A percentile compares a stretch with the other conserved stretches of the same genome.
Evolutionary conservation across 1,140 invertebrate species (phyloP).

Genomic region (Rhopalosiphum maidis): DNA sequence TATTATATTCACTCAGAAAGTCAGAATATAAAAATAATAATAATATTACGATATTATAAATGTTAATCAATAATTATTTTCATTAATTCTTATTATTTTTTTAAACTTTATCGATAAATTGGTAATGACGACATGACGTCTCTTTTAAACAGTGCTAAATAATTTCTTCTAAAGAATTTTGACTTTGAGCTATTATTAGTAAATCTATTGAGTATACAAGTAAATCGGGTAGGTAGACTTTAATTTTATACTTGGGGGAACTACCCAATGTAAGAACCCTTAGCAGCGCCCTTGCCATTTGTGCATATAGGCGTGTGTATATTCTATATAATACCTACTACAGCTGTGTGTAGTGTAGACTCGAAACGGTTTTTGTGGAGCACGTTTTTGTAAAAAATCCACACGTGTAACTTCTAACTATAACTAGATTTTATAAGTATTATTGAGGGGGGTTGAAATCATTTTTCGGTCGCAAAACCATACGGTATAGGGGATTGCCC

Average conservation of each 20-base stretch:
- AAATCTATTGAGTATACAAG: not conserved
- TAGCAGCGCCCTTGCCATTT: not conserved
- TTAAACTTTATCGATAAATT: not conserved
- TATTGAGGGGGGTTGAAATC: not conserved
- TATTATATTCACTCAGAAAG: not conserved
- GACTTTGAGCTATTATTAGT: not conserved
- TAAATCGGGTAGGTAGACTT: not conserved
- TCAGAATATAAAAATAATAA: not conserved
- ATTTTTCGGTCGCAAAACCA: not conserved
- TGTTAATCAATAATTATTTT: no score
- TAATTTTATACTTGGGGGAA: not conserved
- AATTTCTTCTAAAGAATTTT: not conserved
- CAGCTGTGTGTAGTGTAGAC: not conserved
- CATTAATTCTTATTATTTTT: no score
- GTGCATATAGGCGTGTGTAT: not conserved
- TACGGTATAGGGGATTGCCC: not conserved
- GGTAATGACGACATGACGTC: no score
- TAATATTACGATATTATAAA: no score
- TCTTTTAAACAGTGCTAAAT: not conserved
- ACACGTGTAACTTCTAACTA: slow-evolving; percentile 5
- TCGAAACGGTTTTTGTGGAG: not conserved
- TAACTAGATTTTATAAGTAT: not conserved
- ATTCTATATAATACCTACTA: not conserved
- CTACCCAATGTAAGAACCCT: not conserved
- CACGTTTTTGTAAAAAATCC: slow-evolving; percentile 5